A percentile compares a stretch with the other conserved stretches of the same genome.
phyloP scores from a whole-genome alignment of 2,888 invertebrate species.

The Drosophila neutralis region DNA sequence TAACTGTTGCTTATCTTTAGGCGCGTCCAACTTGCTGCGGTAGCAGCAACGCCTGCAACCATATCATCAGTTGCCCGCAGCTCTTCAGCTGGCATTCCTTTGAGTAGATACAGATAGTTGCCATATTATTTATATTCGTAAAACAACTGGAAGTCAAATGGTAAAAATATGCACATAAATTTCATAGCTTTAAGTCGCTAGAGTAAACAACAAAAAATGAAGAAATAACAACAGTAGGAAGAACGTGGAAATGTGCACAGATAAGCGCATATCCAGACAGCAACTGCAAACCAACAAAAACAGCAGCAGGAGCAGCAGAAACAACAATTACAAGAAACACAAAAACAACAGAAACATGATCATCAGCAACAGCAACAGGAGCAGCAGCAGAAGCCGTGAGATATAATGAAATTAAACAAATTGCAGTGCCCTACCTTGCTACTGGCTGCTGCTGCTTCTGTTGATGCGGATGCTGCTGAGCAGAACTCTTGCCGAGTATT shows the following conservation, averaged over 20 bases:
- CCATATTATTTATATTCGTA: conserved; percentile 7
- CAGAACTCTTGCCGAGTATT: conserved; percentile 31
- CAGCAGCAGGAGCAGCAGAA: conserved; percentile 2
- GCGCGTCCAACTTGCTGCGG: conserved; percentile 33
- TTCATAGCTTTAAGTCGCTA: conserved; percentile 36
- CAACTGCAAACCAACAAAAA: conserved; percentile 4
- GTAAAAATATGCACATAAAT: conserved; percentile 78
- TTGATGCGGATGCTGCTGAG: conserved; percentile 1
- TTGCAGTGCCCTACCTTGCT: conserved; percentile 53
- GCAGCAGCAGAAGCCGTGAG: conserved; percentile 32
- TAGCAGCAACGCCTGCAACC: conserved; percentile 6
- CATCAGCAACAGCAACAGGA: conserved; percentile 25
- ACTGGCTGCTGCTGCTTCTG: not conserved
- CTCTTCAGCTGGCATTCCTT: conserved; percentile 54
- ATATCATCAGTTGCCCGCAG: conserved; percentile 36
- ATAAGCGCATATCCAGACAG: conserved; percentile 59
- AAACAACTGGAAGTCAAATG: conserved; percentile 63
- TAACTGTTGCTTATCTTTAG: conserved; percentile 76
- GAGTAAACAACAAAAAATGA: conserved; percentile 5
- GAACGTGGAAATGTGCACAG: conserved; percentile 64
- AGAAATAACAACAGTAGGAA: conserved; percentile 12
- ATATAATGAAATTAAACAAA: conserved; percentile 72
- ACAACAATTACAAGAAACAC: conserved; percentile 14
- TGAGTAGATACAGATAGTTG: conserved; percentile 17
- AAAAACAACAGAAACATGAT: conserved; percentile 19